phyloP scores from a whole-genome alignment of 2,888 invertebrate genomes.

The Cordilura impudica region DNA sequence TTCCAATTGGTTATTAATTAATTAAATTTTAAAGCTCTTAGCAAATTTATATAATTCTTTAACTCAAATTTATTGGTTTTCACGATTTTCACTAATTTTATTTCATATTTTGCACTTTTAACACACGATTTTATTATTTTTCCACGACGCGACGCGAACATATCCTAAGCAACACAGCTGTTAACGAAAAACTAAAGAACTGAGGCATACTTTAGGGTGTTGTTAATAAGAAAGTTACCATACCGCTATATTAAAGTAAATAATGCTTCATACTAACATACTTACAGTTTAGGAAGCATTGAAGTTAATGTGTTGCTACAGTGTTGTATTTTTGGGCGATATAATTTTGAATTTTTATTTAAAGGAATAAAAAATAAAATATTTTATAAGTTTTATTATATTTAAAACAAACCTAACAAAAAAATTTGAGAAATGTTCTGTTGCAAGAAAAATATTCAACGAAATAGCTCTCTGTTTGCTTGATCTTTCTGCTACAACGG shows the following conservation, averaged over 20 bases:
- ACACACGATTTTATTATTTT: not conserved
- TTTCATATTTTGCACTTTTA: not conserved
- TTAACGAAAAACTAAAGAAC: slow-evolving; percentile 24
- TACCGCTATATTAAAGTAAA: not conserved
- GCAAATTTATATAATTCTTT: not conserved
- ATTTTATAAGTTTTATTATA: too few species aligned
- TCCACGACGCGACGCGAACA: slow-evolving; percentile 10
- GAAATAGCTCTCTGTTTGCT: too few species aligned
- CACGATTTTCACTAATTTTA: not conserved
- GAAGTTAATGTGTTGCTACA: too few species aligned
- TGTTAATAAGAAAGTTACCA: not conserved
- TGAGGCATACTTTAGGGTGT: not conserved
- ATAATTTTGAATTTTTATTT: too few species aligned
- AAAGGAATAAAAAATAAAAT: too few species aligned
- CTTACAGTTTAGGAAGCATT: too few species aligned
- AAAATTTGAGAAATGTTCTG: too few species aligned
- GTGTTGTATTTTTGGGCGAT: too few species aligned
- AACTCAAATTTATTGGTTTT: not conserved
- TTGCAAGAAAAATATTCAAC: too few species aligned
- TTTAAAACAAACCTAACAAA: too few species aligned
- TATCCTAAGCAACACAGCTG: slow-evolving; percentile 22
- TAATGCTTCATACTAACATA: too few species aligned
- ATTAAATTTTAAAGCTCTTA: not conserved
- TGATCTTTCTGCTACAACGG: too few species aligned
- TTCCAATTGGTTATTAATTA: not conserved